Base-by-base conservation (phyloP, 2,888 invertebrate species). In the Ceratothoa steindachneri region DNA sequence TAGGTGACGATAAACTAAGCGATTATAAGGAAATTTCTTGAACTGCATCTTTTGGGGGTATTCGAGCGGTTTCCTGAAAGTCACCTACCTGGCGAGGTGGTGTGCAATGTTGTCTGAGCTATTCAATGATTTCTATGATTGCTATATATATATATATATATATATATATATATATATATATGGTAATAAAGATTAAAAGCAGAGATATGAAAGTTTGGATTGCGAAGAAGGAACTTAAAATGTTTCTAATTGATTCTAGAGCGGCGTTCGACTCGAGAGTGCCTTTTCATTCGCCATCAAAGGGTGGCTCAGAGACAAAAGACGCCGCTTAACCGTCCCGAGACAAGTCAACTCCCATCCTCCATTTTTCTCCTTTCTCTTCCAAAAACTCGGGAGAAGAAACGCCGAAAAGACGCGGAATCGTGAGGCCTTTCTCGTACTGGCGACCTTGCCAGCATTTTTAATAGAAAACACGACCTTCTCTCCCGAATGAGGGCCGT, bases 391-490 rank as follows among this genome's bases (percentile, higher is more conserved):
- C 41, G 5, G 41, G 15, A 41, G 41, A 41, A 41, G 41, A 41
- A 41, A 41, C 41, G 41, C 41, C 41, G 15, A 41, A 41, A 41
- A 41, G 41, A 41, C 41, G 41, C 15, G 7, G 41, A 60, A 24
- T 60, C 60, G 60, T 24, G 22, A 60, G 22, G 22, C 60, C 60
- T 60, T 60, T 24, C 12, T 60, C 60, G 22, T 60, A 60, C 12
- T 22, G 27, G n/a, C 60, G 60, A 60, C 60, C 60, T 60, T 60
- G 60, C 60, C 27, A 60, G 22, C 22, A 22, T 60, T 60, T 60
- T 60, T 60, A 60, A 60, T 60, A 60, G 60, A 60, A 60, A 60
- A 60, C 60, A 24, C 60, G 60, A 60, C 60, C 60, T 60, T 60
- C 60, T 60, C 27, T 60, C 60, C 19, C 27, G 2, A n/a, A 60